These are phyloP conservation scores for Periophthalmodon schlosseri DNA, from an alignment of 2,113 vertebrate genomes.

Conservation along the genomic window DNA sequence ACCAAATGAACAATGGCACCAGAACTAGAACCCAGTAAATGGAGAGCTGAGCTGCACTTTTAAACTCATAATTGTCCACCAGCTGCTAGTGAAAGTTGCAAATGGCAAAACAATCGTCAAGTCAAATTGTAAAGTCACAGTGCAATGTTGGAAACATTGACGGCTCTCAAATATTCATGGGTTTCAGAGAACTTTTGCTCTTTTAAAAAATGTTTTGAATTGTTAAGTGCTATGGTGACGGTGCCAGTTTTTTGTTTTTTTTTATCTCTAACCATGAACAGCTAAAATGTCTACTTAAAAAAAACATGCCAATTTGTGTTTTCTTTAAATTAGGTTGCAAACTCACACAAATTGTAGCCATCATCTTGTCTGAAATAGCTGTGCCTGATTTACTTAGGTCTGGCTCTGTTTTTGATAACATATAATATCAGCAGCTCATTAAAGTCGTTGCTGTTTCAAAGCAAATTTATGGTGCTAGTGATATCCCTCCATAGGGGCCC, in stretches of 20 bases:
- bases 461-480: conserved; percentile 23
- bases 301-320: background rate
- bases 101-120: conserved; percentile 8
- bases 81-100: conserved; percentile 13
- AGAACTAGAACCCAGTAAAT: too few species aligned
- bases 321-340: background rate
- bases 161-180: background rate
- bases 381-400: conserved; percentile 1
- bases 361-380: conserved; percentile 12
- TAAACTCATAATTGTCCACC: conserved; percentile 28
- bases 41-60: background rate
- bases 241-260: too few species aligned
- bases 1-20: too few species aligned
- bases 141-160: conserved; percentile 14
- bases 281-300: too few species aligned
- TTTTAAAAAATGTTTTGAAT: too few species aligned
- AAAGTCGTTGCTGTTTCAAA: conserved; percentile 37
- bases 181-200: too few species aligned
- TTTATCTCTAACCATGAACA: too few species aligned
- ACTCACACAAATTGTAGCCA: background rate
- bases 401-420: conserved; percentile 23
- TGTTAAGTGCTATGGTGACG: too few species aligned
- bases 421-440: conserved; percentile 35
- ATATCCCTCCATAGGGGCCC: background rate
- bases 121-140: background rate